Evolutionary conservation across 1,140 invertebrate species (phyloP), one percentile per base, ranked within the genome.

Genomic region (Penaeus vannamei): DNA sequence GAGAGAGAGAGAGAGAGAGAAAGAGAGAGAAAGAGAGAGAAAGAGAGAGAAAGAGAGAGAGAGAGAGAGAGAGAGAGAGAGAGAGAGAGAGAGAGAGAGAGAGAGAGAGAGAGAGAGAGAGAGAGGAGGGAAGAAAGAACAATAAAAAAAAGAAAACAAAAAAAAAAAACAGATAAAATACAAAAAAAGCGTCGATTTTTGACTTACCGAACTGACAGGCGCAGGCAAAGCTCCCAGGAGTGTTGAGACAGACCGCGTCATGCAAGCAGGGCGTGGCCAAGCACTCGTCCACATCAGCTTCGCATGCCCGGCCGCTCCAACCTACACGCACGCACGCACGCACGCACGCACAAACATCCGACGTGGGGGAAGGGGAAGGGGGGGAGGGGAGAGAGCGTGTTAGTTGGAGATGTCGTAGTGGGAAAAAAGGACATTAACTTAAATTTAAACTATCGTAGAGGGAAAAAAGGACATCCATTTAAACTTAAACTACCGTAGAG

Each of bases 281-380:
- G 92, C 97, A 98, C 93, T 98, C 97, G 93, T 98, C 96, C 26
- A 97, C 95, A 92, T 98, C 97, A 1, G 95, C 94, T 93, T 98
- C 96, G 93, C 98, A 98, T 92, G 98, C 96, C 91, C 97, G 97
- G 12, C 97, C 97, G 87, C 95, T 95, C 93, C 98, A 98, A 0
- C 97, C 97, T 89, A 0, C 46, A 8, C 46, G 14, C 8, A 53
- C 20, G n/a, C 29, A 8, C 82, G 22, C 36, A 84, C 20, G 26
- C 32, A 8, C 82, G 22, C 36, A 84, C 82, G 36, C 46, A 79
- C 82, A 77, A 5, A 8, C 7, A 42, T 22, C 36, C 22, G 8
- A n/a, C 5, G 20, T 3, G 29, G 19, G 29, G 19, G 10, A 17
- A 17, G 2, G n/a, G 26, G 61, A 10, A 14, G n/a, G 14, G 26